phyloP scores from a whole-genome alignment of 2,113 vertebrate genomes.

The Upupa epops region DNA sequence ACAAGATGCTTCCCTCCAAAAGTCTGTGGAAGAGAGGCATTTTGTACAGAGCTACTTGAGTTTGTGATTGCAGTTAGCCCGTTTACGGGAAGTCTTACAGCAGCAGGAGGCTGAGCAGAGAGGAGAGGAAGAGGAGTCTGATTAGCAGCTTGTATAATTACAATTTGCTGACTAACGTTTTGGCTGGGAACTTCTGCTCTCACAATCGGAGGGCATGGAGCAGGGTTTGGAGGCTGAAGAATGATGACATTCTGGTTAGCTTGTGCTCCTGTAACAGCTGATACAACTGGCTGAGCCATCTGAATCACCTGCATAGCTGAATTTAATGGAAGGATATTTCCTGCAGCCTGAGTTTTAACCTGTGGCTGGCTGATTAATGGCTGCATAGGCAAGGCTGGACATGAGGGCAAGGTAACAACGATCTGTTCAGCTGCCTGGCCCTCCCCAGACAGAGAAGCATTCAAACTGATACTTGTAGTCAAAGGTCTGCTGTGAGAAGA shows the following conservation, averaged over 20 bases:
- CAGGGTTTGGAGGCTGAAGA: slow-evolving; percentile 88
- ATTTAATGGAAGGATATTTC: slow-evolving; percentile 86
- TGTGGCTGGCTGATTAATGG: slow-evolving; percentile 79
- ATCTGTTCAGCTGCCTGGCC: slow-evolving; percentile 75
- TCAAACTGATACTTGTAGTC: slow-evolving; percentile 63
- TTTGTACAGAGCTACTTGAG: slow-evolving; percentile 74
- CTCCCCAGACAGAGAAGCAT: slow-evolving; percentile 68
- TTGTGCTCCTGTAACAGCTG: slow-evolving; percentile 79
- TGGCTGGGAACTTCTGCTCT: slow-evolving; percentile 87
- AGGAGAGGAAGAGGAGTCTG: slow-evolving; percentile 83
- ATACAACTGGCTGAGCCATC: slow-evolving; percentile 82
- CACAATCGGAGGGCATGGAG: slow-evolving; percentile 80
- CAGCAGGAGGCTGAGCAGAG: slow-evolving; percentile 77
- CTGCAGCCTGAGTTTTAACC: slow-evolving; percentile 72
- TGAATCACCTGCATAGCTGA: slow-evolving; percentile 96
- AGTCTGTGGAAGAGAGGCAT: slow-evolving; percentile 78
- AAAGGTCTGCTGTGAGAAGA: slow-evolving; percentile 55
- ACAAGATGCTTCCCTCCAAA: slow-evolving; percentile 94
- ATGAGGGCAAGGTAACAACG: slow-evolving; percentile 77
- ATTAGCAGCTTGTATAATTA: slow-evolving; percentile 95
- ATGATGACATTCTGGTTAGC: slow-evolving; percentile 92
- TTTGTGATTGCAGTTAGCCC: slow-evolving; percentile 73
- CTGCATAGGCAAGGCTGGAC: slow-evolving; percentile 83
- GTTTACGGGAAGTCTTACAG: slow-evolving; percentile 74
- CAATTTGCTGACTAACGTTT: slow-evolving; percentile 92